Evolutionary conservation across 2,888 invertebrate species (phyloP), one percentile per base, ranked within the genome.

Genomic region (Rambutsinella grinnellia): DNA sequence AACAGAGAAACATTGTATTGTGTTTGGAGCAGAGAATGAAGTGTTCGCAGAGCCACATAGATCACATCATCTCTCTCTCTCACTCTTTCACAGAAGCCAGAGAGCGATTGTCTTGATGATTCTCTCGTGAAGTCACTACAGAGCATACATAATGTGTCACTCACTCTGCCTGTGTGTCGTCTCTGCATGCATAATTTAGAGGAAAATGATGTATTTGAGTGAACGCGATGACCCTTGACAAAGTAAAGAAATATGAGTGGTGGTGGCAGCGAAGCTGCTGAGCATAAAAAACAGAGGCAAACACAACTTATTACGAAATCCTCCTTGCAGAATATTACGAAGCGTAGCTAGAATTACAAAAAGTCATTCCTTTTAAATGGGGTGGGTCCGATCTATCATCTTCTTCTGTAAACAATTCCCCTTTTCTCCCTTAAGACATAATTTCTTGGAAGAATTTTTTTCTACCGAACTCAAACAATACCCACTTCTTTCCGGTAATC

Each of bases 161-260:
- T 71, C 71, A 68, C 17, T 44, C 44, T 60, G 17, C 19, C 36
- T 15, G 1, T 44, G n/a, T 26, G 46, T 24, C 54, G 24, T 17
- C 26, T 60, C 66, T 74, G 66, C 74, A 74, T 75, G 74, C 74
- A 75, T 75, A 75, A 67, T 75, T 68, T 67, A 36, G 36, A 47
- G 60, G 49, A 60, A 75, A 72, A 67, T 75, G 67, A 67, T 75
- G 74, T 68, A 62, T 72, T 71, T 74, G 60, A 67, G 56, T 61
- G 21, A 27, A 62, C 67, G 76, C 80, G 80, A 79, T 81, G 80
- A 81, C 80, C 80, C 80, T 77, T 81, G 80, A 81, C 77, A 79
- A 57, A 62, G 63, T 36, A 23, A 71, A 54, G 69, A 60, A 60
- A 53, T 61, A 51, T 44, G 69, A 61, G 66, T 6, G 53, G 54